These are phyloP conservation scores for Bembecia ichneumoniformis DNA, from an alignment of 2,888 invertebrate species.

Conservation along the genomic window DNA sequence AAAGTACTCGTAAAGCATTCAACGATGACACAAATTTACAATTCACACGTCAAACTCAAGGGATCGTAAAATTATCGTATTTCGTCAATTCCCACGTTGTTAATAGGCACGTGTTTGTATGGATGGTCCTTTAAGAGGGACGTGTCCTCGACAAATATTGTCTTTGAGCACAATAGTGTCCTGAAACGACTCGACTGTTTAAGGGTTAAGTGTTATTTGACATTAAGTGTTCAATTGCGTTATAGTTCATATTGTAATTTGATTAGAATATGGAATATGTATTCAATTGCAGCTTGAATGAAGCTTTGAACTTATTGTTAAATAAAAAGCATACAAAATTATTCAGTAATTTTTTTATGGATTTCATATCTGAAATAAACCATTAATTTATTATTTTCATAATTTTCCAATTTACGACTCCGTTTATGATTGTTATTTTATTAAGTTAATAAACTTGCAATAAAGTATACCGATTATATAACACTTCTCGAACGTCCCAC, in stretches of 20 bases:
- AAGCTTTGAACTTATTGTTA: too few relatives aligned
- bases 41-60: conserved; percentile 34
- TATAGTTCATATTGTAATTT: conserved; percentile 8
- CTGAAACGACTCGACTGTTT: conserved; percentile 40
- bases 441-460: too few relatives aligned
- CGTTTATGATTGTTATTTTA: too few relatives aligned
- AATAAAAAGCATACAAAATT: too few relatives aligned
- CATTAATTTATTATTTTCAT: too few relatives aligned
- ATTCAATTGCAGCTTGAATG: too few relatives aligned
- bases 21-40: conserved; percentile 15
- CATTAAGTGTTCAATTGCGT: conserved; percentile 24
- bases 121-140: conserved; percentile 31
- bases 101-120: conserved; percentile 50
- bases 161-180: conserved; percentile 60
- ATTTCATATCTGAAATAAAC: too few relatives aligned
- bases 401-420: too few relatives aligned
- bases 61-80: conserved; percentile 49
- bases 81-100: conserved; percentile 49
- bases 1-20: too few relatives aligned
- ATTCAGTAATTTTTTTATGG: too few relatives aligned
- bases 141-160: conserved; percentile 66
- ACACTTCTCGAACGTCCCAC: too few relatives aligned
- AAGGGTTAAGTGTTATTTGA: conserved; percentile 42
- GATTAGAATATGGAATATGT: neutral
- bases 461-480: too few relatives aligned